Conservation (phyloP, 1,140 invertebrate species). For the Aphaenogaster ashmeadi region DNA sequence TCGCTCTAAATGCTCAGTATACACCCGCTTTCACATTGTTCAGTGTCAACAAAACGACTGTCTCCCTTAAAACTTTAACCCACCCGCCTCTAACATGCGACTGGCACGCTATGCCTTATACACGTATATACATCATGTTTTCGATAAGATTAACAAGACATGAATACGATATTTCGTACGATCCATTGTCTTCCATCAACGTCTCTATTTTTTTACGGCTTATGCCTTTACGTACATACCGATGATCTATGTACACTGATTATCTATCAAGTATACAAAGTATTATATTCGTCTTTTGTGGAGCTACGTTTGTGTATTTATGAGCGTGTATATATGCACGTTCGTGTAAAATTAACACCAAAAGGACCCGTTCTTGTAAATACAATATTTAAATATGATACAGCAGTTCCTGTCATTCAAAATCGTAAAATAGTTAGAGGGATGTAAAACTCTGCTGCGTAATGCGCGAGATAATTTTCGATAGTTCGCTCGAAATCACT, state of each 20-base stretch:
- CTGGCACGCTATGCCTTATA: constrained; percentile 27
- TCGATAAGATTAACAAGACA: constrained; percentile 52
- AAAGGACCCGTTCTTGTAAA: not conserved
- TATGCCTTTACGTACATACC: constrained; percentile 14
- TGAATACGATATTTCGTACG: constrained; percentile 37
- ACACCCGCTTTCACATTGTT: not conserved
- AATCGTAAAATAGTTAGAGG: not conserved
- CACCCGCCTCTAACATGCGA: not conserved
- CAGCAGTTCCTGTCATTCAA: not conserved
- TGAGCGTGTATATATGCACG: not conserved
- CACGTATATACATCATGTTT: constrained; percentile 47
- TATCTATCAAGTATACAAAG: constrained; percentile 53
- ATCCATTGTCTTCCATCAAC: not conserved
- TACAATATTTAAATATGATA: not conserved
- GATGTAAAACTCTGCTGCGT: not conserved
- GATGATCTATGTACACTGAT: constrained; percentile 44
- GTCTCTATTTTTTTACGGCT: not conserved
- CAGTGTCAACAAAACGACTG: constrained; percentile 6
- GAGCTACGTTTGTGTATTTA: constrained; percentile 8
- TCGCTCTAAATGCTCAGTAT: constrained; percentile 17
- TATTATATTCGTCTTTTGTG: constrained; percentile 18
- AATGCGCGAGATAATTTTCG: not conserved
- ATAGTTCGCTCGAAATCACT: not conserved
- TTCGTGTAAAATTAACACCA: not conserved
- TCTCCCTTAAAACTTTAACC: constrained; percentile 42